phyloP scores from a whole-genome alignment of 2,888 invertebrate species.

The Glyphotaelius pellucidus region DNA sequence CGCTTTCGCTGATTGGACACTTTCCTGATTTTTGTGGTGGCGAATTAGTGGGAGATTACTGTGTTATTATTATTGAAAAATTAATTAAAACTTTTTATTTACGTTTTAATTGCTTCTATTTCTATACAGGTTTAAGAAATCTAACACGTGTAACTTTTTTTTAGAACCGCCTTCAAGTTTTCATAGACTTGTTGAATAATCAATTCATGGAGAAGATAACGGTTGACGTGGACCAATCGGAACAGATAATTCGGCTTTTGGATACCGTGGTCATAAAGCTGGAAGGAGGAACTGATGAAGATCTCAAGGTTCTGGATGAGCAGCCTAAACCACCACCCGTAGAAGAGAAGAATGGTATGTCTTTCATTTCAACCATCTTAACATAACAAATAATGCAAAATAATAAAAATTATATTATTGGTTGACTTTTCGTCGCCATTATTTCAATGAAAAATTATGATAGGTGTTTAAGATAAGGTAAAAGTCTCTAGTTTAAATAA shows the following conservation, averaged over 20 bases:
- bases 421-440: too few relatives aligned
- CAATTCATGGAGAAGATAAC: slow-evolving; percentile 86
- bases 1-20: too few relatives aligned
- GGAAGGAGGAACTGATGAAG: slow-evolving; percentile 94
- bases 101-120: not conserved
- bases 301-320: slow-evolving; percentile 90
- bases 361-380: not conserved
- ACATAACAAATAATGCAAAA: not conserved
- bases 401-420: not conserved
- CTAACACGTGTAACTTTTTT: slow-evolving; percentile 67
- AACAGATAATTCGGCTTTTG: slow-evolving; percentile 89
- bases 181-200: slow-evolving; percentile 87
- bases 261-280: slow-evolving; percentile 98
- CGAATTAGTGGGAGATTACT: too few relatives aligned
- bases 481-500: too few relatives aligned
- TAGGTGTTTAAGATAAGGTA: too few relatives aligned
- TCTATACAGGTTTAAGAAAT: not conserved
- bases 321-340: slow-evolving; percentile 71
- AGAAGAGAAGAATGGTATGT: slow-evolving; percentile 55
- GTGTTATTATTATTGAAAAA: too few relatives aligned
- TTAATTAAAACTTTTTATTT: not conserved
- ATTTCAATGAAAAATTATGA: too few relatives aligned
- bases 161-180: slow-evolving; percentile 92
- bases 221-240: slow-evolving; percentile 91
- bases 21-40: too few relatives aligned